phyloP scores from a whole-genome alignment of 2,113 vertebrate species.

The Protobothrops mucrosquamatus region DNA sequence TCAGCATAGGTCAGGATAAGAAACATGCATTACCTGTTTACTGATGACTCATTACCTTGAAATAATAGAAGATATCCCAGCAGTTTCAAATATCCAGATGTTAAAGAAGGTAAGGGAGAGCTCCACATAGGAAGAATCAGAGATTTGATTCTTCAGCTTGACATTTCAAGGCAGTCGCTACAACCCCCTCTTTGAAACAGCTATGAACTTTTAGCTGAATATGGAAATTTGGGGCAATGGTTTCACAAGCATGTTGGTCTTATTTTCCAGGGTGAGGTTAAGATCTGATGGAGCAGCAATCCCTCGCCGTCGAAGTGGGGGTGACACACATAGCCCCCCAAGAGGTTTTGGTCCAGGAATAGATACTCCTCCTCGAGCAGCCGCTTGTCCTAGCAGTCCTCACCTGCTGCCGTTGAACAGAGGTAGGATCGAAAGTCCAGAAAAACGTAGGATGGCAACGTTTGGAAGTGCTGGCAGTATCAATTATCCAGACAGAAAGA shows the following conservation, averaged over 20 bases:
- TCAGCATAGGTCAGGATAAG: not conserved
- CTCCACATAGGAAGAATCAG: not conserved
- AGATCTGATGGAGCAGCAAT: conserved; percentile 92
- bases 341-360: conserved; percentile 77
- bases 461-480: conserved; percentile 96
- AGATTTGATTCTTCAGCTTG: not conserved
- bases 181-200: not conserved
- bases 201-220: not conserved
- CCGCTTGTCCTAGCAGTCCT: conserved; percentile 95
- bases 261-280: conserved; percentile 82
- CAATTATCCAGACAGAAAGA: conserved; percentile 91
- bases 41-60: not conserved
- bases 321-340: conserved; percentile 90
- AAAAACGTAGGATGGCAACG: conserved; percentile 91
- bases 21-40: not conserved
- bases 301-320: conserved; percentile 84
- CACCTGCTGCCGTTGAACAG: conserved; percentile 87
- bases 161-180: not conserved
- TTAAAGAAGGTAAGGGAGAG: not conserved
- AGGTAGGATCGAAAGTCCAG: conserved; percentile 87
- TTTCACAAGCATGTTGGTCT: not conserved
- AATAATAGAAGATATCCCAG: not conserved
- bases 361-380: conserved; percentile 92
- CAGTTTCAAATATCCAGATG: not conserved
- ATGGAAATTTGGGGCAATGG: conserved; percentile 3